Conservation (phyloP, 1,140 invertebrate genomes). For the Bombus turneri region DNA sequence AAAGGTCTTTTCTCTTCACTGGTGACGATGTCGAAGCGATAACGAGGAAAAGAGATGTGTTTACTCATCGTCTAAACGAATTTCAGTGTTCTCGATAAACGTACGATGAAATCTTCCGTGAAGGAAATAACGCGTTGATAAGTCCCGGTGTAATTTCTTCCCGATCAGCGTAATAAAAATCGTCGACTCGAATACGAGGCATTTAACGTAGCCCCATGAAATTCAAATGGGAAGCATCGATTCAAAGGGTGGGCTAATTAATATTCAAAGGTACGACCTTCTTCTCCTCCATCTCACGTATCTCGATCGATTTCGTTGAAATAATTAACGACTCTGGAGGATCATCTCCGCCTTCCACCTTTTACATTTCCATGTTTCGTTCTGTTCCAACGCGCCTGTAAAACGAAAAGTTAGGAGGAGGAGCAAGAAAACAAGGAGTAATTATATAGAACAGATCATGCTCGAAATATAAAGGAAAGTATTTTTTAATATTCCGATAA, state of each 20-base stretch:
- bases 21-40: no score
- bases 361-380: not conserved
- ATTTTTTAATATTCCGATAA: no score
- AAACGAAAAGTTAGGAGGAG: fast-evolving
- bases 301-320: not conserved
- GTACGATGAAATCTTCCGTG: not conserved
- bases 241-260: not conserved
- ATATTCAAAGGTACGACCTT: constrained; percentile 17
- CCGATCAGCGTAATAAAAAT: not conserved
- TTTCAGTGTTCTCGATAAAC: no score
- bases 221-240: constrained; percentile 11
- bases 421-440: not conserved
- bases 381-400: not conserved
- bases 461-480: no score
- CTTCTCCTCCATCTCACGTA: not conserved
- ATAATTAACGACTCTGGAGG: not conserved
- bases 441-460: no score
- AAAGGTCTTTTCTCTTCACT: no score
- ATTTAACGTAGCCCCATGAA: constrained; percentile 8
- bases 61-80: no score
- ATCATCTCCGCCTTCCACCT: not conserved
- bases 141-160: not conserved
- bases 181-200: not conserved
- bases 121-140: not conserved
- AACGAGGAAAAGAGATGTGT: not conserved